Evolutionary conservation across 2,797 vertebrate genomes (phyloP).

Genomic region (Cryptoblepharus egeriae): DNA sequence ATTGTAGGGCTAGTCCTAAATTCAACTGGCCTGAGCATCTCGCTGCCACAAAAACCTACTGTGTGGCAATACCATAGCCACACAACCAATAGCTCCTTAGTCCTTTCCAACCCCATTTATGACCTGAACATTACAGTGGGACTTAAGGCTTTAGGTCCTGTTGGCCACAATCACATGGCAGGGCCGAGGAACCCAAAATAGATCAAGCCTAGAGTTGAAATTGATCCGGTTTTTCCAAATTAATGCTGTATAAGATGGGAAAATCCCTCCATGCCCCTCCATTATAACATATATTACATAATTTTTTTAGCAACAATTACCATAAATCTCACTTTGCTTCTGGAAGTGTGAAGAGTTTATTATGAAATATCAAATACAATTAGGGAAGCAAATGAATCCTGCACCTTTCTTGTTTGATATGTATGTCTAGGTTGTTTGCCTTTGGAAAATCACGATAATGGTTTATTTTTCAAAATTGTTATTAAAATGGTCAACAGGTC

Average conservation of each 20-base stretch:
- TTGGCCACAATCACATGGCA: too few relatives aligned
- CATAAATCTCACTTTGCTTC: too few relatives aligned
- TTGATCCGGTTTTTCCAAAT: neutral
- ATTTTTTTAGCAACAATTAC: too few relatives aligned
- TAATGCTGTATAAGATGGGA: neutral
- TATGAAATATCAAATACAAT: neutral
- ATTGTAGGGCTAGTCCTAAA: neutral
- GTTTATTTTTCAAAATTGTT: constrained; percentile 15
- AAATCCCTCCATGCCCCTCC: too few relatives aligned
- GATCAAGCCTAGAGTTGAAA: neutral
- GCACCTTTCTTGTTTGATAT: neutral
- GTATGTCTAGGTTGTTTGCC: constrained; percentile 3
- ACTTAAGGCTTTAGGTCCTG: too few relatives aligned
- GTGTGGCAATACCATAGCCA: too few relatives aligned
- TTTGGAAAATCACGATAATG: constrained; percentile 39
- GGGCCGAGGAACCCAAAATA: too few relatives aligned
- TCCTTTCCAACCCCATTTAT: neutral
- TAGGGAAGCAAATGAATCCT: neutral
- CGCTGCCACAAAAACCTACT: too few relatives aligned
- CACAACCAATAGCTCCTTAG: neutral
- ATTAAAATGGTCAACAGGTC: neutral
- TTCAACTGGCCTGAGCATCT: neutral
- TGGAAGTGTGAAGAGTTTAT: neutral
- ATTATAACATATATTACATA: too few relatives aligned
- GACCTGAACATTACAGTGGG: neutral